Conservation (phyloP, 2,888 invertebrate species). For the Acrocyrtus sp. region DNA sequence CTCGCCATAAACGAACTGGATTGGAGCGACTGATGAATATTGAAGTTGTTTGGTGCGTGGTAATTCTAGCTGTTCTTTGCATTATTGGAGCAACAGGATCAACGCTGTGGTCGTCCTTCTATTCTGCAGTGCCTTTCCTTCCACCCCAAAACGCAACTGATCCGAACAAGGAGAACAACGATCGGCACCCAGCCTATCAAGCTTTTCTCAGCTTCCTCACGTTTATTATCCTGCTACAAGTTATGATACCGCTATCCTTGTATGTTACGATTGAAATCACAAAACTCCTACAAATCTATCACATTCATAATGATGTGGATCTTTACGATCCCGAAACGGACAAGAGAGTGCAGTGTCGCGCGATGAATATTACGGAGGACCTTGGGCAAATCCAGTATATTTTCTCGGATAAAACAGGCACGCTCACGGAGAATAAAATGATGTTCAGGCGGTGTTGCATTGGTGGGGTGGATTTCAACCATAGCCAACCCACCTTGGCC, state of each 20-base stretch:
- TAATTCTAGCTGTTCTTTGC: constrained; percentile 88
- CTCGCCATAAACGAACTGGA: constrained; percentile 90
- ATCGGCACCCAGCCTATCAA: constrained; percentile 74
- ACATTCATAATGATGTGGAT: constrained; percentile 90
- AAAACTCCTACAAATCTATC: constrained; percentile 94
- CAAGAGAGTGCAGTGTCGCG: constrained; percentile 87
- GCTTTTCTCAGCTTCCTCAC: constrained; percentile 94
- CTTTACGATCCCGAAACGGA: constrained; percentile 87
- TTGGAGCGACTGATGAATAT: constrained; percentile 94
- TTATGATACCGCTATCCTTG: constrained; percentile 95
- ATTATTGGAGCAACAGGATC: constrained; percentile 91
- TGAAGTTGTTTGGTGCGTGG: constrained; percentile 96
- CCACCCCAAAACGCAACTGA: constrained; percentile 67
- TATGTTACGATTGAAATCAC: constrained; percentile 98
- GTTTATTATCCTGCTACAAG: constrained; percentile 94
- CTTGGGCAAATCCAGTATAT: constrained; percentile 94
- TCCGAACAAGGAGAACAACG: constrained; percentile 61
- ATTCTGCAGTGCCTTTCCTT: constrained; percentile 75
- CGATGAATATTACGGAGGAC: constrained; percentile 97
- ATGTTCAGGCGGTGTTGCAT: constrained; percentile 91
- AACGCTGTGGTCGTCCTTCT: constrained; percentile 82
- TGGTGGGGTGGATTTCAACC: constrained; percentile 89
- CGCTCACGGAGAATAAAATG: constrained; percentile 98
- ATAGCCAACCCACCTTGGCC: constrained; percentile 73
- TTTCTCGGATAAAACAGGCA: constrained; percentile 98